phyloP scores from a whole-genome alignment of 1,140 invertebrate genomes.

The Drosophila oshimai region DNA sequence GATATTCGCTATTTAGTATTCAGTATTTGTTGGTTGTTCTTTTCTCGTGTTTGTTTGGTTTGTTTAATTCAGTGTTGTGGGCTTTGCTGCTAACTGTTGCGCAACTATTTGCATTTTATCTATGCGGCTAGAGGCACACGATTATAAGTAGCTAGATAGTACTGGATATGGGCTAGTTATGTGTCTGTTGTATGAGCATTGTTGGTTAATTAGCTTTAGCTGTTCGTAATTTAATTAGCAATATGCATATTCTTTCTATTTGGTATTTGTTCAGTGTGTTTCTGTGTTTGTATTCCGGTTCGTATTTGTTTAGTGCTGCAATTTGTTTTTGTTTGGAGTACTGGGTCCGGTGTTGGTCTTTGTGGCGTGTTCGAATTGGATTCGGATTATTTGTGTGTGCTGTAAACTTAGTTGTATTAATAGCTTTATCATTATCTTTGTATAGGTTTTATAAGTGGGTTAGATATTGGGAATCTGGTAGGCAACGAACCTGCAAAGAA shows the following conservation, averaged over 20 bases:
- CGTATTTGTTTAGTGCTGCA: constrained; percentile 41
- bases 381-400: constrained; percentile 32
- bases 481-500: constrained; percentile 68
- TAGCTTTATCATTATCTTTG: constrained; percentile 41
- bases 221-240: constrained; percentile 74
- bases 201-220: constrained; percentile 71
- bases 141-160: constrained; percentile 14
- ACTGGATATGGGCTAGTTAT: constrained; percentile 32
- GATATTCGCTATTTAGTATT: constrained; percentile 6
- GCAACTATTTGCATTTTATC: constrained; percentile 48
- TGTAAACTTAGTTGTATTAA: constrained; percentile 34
- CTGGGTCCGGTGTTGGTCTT: constrained; percentile 33
- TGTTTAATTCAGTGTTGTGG: constrained; percentile 16
- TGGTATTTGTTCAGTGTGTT: constrained; percentile 53
- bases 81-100: constrained; percentile 26
- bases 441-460: constrained; percentile 42
- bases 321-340: constrained; percentile 50
- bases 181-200: constrained; percentile 58
- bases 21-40: constrained; percentile 23
- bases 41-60: constrained; percentile 21
- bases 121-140: constrained; percentile 28
- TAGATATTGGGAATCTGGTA: constrained; percentile 42
- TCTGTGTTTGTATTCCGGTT: constrained; percentile 29
- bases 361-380: constrained; percentile 31
- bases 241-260: constrained; percentile 61